Evolutionary conservation across 1,140 invertebrate genomes (phyloP).

Genomic region (Archivesica marissinica): DNA sequence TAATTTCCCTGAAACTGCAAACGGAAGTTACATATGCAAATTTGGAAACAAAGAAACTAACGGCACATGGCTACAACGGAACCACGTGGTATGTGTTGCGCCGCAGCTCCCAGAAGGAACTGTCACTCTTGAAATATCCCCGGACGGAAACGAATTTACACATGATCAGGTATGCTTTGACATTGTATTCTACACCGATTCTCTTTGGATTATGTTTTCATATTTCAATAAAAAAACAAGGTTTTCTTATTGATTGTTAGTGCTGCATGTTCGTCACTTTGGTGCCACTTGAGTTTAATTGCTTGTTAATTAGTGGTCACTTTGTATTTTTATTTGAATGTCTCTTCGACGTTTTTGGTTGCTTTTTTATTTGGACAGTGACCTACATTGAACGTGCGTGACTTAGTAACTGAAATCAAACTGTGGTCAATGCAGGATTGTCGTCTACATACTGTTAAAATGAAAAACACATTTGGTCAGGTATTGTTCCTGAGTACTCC

Average conservation of each 20-base stretch:
- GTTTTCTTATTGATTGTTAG: too few relatives aligned
- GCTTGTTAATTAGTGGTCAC: not conserved
- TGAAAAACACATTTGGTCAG: too few relatives aligned
- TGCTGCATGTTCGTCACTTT: too few relatives aligned
- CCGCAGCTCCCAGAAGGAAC: constrained; percentile 40
- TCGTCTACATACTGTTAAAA: too few relatives aligned
- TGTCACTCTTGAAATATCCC: constrained; percentile 59
- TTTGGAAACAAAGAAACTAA: constrained; percentile 52
- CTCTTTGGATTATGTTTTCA: not conserved
- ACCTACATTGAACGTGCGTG: too few relatives aligned
- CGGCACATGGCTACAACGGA: constrained; percentile 60
- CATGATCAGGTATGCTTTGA: constrained; percentile 60
- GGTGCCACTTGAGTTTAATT: not conserved
- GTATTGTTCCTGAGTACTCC: too few relatives aligned
- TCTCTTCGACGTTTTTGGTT: too few relatives aligned
- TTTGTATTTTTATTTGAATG: not conserved
- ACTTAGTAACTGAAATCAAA: too few relatives aligned
- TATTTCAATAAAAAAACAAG: not conserved
- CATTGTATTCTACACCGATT: not conserved
- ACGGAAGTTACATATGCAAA: constrained; percentile 56
- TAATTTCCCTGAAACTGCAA: constrained; percentile 66
- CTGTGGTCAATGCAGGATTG: too few relatives aligned
- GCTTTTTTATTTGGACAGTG: too few relatives aligned
- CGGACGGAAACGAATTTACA: constrained; percentile 53
- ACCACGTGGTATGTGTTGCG: constrained; percentile 62